Conservation (phyloP, 2,797 vertebrate genomes). For the Myotis findleyi region DNA sequence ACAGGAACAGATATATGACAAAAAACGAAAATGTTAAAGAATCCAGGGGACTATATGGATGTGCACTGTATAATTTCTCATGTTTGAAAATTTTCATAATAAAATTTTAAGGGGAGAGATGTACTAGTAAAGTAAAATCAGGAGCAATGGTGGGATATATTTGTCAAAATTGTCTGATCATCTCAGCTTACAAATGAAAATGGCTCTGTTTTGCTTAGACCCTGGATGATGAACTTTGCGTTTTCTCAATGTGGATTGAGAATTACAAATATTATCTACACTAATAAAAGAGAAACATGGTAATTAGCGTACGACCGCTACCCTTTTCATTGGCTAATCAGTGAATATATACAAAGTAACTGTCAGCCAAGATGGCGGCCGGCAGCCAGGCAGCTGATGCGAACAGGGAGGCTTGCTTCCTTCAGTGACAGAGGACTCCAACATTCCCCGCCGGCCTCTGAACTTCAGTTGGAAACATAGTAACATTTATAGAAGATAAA, state of each 20-base stretch:
- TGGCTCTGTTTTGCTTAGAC: neutral
- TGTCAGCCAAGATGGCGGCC: no score
- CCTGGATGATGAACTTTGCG: neutral
- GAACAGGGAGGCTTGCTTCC: no score
- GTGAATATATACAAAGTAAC: no score
- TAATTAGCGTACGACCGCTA: no score
- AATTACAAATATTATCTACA: neutral
- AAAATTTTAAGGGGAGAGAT: neutral
- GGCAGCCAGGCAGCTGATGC: no score
- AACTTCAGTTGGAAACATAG: no score
- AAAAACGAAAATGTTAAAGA: constrained; percentile 36
- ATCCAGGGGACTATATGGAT: neutral
- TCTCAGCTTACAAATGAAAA: constrained; percentile 11
- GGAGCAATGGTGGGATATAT: neutral
- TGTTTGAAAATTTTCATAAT: neutral
- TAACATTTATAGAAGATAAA: no score
- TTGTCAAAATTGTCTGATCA: neutral
- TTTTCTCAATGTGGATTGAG: neutral
- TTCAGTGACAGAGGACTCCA: no score
- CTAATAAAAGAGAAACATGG: no score
- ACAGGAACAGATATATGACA: neutral
- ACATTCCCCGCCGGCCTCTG: no score
- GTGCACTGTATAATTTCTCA: neutral
- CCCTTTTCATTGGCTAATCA: no score
- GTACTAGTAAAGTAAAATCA: neutral